Evolutionary conservation across 2,797 vertebrate species (phyloP).

Genomic region (Pangasius larnaudii): DNA sequence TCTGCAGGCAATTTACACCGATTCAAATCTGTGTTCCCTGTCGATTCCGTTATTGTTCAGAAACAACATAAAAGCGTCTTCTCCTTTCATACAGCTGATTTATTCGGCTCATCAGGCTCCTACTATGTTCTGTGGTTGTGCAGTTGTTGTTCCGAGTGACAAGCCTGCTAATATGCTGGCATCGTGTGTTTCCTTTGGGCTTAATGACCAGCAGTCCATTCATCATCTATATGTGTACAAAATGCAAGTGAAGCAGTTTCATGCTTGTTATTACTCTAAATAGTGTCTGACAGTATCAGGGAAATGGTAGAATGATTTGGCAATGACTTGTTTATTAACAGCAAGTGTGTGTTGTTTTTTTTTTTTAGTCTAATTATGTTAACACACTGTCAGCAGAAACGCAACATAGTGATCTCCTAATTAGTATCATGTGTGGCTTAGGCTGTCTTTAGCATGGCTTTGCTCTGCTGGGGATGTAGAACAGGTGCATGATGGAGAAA

Average conservation of each 20-base stretch:
- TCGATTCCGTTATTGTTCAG: neutral
- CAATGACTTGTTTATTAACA: conserved; percentile 27
- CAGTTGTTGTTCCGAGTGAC: neutral
- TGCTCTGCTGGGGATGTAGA: conserved; percentile 13
- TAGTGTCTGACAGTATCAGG: conserved; percentile 4
- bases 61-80: neutral
- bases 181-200: neutral
- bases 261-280: conserved; percentile 12
- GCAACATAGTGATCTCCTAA: conserved; percentile 60
- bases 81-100: neutral
- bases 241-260: neutral
- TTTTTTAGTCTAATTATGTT: conserved; percentile 29
- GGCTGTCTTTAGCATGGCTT: conserved; percentile 57
- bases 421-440: conserved; percentile 72
- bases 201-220: conserved; percentile 1
- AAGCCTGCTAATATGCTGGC: conserved; percentile 9
- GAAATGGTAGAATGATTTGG: conserved; percentile 5
- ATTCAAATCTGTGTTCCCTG: neutral
- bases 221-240: neutral
- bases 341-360: neutral
- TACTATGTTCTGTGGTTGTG: neutral
- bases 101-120: too few relatives aligned
- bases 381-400: conserved; percentile 28
- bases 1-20: neutral
- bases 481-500: conserved; percentile 11